phyloP scores from a whole-genome alignment of 2,113 vertebrate genomes.

The Brachionichthys hirsutus region DNA sequence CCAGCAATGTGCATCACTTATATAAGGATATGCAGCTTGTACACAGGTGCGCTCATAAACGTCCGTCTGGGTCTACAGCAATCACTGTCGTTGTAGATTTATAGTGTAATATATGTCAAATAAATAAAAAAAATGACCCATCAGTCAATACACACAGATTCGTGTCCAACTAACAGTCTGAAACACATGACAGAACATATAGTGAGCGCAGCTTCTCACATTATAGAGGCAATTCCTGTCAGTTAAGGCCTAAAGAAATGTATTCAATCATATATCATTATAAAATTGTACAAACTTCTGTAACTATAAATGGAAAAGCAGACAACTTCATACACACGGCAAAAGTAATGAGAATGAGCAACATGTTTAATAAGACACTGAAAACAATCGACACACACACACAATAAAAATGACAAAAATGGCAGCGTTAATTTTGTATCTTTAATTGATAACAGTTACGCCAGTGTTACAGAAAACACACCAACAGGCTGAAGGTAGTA shows the following conservation, averaged over 20 bases:
- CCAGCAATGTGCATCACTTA: neutral
- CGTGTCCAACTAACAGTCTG: no score
- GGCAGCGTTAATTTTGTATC: constrained; percentile 70
- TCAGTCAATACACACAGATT: no score
- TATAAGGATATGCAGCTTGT: neutral
- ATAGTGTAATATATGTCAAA: constrained; percentile 1
- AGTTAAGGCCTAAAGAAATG: no score
- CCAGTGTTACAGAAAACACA: constrained; percentile 99
- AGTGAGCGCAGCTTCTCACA: no score
- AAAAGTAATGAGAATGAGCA: neutral
- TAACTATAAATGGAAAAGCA: no score
- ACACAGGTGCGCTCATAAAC: constrained; percentile 9
- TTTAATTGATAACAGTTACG: constrained; percentile 99
- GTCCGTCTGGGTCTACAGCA: constrained; percentile 2
- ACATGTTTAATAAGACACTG: neutral
- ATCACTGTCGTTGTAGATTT: neutral
- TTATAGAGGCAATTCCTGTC: no score
- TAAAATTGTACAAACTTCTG: no score
- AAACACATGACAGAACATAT: no score
- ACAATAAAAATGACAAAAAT: constrained; percentile 18
- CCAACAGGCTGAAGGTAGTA: constrained; percentile 98
- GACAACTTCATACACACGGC: no score
- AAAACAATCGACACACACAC: no score
- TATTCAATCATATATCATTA: no score
- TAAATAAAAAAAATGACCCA: neutral